Conservation (phyloP, 2,797 vertebrate genomes). For the Spatula versicolor region DNA sequence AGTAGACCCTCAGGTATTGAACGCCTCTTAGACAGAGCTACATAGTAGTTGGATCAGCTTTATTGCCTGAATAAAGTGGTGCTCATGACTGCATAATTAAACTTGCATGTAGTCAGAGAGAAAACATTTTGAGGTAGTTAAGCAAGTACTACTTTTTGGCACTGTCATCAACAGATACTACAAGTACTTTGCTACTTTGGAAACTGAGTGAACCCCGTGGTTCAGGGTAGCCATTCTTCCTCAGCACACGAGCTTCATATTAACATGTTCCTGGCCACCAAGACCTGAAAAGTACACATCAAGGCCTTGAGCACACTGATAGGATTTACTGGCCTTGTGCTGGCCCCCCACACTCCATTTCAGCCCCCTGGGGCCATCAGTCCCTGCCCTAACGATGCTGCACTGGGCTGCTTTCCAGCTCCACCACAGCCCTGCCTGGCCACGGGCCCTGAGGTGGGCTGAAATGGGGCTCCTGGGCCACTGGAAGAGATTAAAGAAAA, state of each 20-base stretch:
- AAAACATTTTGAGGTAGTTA: neutral
- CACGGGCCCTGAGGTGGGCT: accelerated
- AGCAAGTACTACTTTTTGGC: constrained; percentile 13
- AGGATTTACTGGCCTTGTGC: neutral
- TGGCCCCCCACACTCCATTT: accelerated
- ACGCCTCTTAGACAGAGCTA: neutral
- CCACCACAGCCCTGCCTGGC: neutral
- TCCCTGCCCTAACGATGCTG: neutral
- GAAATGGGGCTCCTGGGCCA: neutral
- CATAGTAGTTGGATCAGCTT: neutral
- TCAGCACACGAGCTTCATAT: neutral
- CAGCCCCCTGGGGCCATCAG: neutral
- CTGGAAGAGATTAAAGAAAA: neutral
- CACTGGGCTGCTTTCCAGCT: neutral
- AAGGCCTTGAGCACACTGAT: neutral
- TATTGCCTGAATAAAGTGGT: constrained; percentile 35
- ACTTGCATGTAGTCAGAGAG: neutral
- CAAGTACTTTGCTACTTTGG: neutral
- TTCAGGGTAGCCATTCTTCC: neutral
- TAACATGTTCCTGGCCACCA: neutral
- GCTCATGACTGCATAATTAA: constrained; percentile 23
- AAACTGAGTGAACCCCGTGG: neutral
- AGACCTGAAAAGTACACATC: neutral
- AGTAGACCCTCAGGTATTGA: neutral
- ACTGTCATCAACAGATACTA: neutral